Conservation (phyloP, 2,797 vertebrate species). For the Cottoperca gobio region DNA sequence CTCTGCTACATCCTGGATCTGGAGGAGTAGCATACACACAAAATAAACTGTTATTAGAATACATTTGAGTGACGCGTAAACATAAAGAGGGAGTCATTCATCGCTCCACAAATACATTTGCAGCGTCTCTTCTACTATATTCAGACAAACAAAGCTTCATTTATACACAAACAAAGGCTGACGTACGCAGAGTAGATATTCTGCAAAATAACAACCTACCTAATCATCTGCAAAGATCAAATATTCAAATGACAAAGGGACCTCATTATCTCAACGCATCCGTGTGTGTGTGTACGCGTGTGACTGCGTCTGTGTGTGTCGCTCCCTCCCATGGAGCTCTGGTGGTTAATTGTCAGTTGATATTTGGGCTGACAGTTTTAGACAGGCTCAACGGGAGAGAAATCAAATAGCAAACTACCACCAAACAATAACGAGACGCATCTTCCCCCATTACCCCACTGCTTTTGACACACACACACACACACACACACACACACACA, state of each 20-base stretch:
- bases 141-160: slow-evolving; percentile 71
- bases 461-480: slow-evolving; percentile 58
- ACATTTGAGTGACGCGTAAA: slow-evolving; percentile 28
- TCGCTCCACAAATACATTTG: slow-evolving; percentile 47
- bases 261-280: slow-evolving; percentile 78
- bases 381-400: slow-evolving; percentile 70
- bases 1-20: slow-evolving; percentile 95
- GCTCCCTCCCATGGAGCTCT: slow-evolving; percentile 53
- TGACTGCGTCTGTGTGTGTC: slow-evolving; percentile 6
- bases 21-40: slow-evolving; percentile 41
- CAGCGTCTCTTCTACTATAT: slow-evolving; percentile 26
- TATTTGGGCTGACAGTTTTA: slow-evolving; percentile 77
- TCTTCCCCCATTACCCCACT: slow-evolving; percentile 68
- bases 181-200: slow-evolving; percentile 53
- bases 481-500: neutral
- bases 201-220: slow-evolving; percentile 73
- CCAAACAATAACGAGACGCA: slow-evolving; percentile 75
- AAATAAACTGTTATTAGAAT: slow-evolving; percentile 22
- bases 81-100: slow-evolving; percentile 46
- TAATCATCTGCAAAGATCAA: slow-evolving; percentile 84
- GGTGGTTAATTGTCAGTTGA: slow-evolving; percentile 82
- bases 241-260: slow-evolving; percentile 85
- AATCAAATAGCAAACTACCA: slow-evolving; percentile 73
- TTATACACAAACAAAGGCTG: slow-evolving; percentile 77
- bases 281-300: slow-evolving; percentile 49